Conservation (phyloP, 2,797 vertebrate species). For the Anabas testudineus region DNA sequence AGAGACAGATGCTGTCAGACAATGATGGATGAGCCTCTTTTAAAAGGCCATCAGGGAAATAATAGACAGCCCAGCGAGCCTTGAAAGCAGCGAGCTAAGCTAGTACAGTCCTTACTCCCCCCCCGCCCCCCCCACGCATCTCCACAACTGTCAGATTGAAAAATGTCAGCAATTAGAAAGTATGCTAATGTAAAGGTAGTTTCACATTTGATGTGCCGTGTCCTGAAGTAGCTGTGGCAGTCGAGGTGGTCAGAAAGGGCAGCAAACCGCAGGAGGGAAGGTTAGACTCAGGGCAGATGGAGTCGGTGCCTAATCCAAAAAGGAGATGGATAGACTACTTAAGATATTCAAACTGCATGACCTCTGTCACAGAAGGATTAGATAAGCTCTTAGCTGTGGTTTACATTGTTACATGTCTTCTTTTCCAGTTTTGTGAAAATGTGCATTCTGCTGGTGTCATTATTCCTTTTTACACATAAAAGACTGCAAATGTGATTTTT, state of each 20-base stretch:
- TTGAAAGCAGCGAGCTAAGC: constrained; percentile 55
- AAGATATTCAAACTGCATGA: constrained; percentile 29
- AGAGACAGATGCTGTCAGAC: constrained; percentile 70
- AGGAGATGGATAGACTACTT: constrained; percentile 11
- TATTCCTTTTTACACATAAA: no score
- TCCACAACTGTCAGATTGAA: constrained; percentile 67
- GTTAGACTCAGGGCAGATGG: constrained; percentile 39
- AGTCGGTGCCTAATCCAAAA: constrained; percentile 6
- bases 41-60: constrained; percentile 73
- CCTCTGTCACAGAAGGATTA: constrained; percentile 17
- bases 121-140: constrained; percentile 48
- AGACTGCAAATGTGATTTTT: constrained; percentile 13
- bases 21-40: constrained; percentile 78
- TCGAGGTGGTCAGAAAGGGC: constrained; percentile 43
- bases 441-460: no score
- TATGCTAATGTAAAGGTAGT: constrained; percentile 59
- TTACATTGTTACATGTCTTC: constrained; percentile 7
- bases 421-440: constrained; percentile 16
- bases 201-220: constrained; percentile 47
- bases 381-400: constrained; percentile 5
- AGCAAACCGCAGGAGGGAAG: constrained; percentile 30
- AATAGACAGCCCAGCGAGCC: constrained; percentile 63
- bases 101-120: constrained; percentile 42
- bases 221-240: constrained; percentile 35
- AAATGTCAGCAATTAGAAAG: constrained; percentile 69